Evolutionary conservation across 92 coral and sea anemone genomes (phyloP), one percentile per base, ranked within the genome.

Genomic region (Palythoa grandis): DNA sequence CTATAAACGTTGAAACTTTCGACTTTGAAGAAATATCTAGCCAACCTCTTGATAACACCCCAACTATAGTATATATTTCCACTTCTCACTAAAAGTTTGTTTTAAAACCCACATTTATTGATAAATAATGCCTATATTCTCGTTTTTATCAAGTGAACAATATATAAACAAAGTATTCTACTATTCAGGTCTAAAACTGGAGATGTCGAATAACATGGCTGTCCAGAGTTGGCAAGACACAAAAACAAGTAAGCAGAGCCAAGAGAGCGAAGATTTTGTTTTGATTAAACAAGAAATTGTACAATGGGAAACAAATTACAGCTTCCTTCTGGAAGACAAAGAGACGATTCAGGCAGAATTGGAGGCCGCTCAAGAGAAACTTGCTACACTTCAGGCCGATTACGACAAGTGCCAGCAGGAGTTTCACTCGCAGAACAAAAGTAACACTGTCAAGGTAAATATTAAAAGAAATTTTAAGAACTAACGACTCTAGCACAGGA

Each of bases 371-470:
- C 94, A 89, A 29, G 87, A 85, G 63, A 88, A 88, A 56, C 23
- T 88, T 20, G 84, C 87, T 1, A 86, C 68, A 22, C 52, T 88
- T 12, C 93, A 92, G 67, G 91, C 85, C n/a, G 95, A 92, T 47
- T 89, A 79, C 56, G 92, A 92, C 58, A 87, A 82, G 70, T 76
- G 75, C 20, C 90, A 85, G 72, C 60, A 79, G 5, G 91, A 88
- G 17, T 50, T 91, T 14, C 83, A 74, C 53, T 38, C 76, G 39
- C 69, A 60, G 77, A 90, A 61, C 72, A 76, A 87, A 39, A 70
- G 52, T 35, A 80, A 70, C 75, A 87, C 75, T 11, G 63, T 89
- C 67, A 89, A 87, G 86, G 90, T 71, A 43, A 16, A 53, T 48
- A 24, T 2, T 50, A 11, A 20, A 19, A 17, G n/a, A 29, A 29